A percentile compares a stretch with the other conserved stretches of the same genome.
phyloP scores from a whole-genome alignment of 2,113 vertebrate species.

The Chaenogobius annularis region DNA sequence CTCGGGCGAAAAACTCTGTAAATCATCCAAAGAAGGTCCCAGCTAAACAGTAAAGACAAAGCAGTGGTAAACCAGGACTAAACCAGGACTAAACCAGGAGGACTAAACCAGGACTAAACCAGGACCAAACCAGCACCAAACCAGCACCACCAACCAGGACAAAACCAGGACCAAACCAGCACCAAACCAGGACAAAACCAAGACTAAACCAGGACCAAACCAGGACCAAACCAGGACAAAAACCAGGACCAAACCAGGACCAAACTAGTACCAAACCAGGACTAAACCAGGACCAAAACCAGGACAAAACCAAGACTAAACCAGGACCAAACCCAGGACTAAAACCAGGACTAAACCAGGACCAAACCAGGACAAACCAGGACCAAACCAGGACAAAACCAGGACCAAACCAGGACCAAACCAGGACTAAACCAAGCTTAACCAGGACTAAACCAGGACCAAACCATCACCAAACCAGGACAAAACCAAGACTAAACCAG shows the following conservation, averaged over 20 bases:
- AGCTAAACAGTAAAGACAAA: neutral
- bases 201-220: neutral
- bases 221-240: neutral
- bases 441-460: neutral
- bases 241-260: too few relatives aligned
- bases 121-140: neutral
- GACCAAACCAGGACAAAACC: too few relatives aligned
- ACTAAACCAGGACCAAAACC: neutral
- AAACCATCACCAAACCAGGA: neutral
- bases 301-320: neutral
- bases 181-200: neutral
- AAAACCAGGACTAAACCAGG: too few relatives aligned
- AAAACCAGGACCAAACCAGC: neutral
- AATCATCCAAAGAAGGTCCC: too few relatives aligned
- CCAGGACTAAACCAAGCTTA: neutral
- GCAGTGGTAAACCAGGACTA: neutral
- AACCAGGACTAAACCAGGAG: neutral
- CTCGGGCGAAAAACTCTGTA: too few relatives aligned
- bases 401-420: too few relatives aligned
- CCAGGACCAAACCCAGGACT: neutral
- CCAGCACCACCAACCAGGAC: neutral
- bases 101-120: neutral
- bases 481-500: neutral
- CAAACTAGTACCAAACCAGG: neutral
- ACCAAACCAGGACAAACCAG: neutral